A percentile compares a stretch with the other conserved stretches of the same genome.
Conservation (phyloP, 1,140 invertebrate species). For the Drosophila eugracilis region DNA sequence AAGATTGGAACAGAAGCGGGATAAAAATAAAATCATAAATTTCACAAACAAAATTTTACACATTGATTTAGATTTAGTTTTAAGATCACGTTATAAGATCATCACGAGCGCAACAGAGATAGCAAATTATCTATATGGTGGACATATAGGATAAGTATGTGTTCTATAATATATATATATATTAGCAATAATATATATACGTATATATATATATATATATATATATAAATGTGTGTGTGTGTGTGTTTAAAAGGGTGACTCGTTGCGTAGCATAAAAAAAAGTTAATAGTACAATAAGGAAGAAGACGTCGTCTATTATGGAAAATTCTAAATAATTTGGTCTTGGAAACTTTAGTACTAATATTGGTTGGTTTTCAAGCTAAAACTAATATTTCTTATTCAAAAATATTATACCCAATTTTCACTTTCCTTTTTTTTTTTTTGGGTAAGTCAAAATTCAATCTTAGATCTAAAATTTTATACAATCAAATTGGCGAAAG, state of each 20-base stretch:
- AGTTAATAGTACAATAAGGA: neutral
- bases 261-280: constrained; percentile 8
- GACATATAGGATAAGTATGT: constrained; percentile 29
- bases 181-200: constrained; percentile 29
- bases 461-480: constrained; percentile 1
- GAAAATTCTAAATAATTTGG: constrained; percentile 26
- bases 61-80: constrained; percentile 77
- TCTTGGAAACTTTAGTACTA: constrained; percentile 2
- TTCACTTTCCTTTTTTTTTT: neutral
- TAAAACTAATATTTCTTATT: neutral
- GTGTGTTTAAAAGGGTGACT: constrained; percentile 2
- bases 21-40: too few relatives aligned
- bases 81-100: constrained; percentile 80
- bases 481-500: constrained; percentile 7
- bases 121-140: constrained; percentile 57
- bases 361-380: neutral
- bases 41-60: constrained; percentile 70
- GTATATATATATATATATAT: constrained; percentile 18
- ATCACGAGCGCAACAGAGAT: constrained; percentile 81
- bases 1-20: constrained; percentile 28
- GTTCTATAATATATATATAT: constrained; percentile 35
- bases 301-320: constrained; percentile 8
- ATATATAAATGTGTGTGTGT: constrained; percentile 18
- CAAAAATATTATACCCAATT: neutral
- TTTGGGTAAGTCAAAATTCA: constrained; percentile 2